Conservation (phyloP, 2,888 invertebrate species). For the Stenodema calcarata region DNA sequence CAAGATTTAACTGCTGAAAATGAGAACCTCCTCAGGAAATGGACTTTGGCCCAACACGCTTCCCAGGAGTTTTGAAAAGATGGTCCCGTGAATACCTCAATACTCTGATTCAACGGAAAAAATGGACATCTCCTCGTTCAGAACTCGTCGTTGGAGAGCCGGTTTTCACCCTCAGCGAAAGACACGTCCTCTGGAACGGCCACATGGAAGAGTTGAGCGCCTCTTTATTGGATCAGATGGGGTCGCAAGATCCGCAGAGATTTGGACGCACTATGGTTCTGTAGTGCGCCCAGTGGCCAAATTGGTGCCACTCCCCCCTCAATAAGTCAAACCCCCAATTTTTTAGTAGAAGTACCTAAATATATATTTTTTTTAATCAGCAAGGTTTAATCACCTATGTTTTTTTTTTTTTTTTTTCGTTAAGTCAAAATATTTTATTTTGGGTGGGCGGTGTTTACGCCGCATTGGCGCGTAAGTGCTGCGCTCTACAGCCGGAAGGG, state of each 20-base stretch:
- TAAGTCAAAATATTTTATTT: too few relatives aligned
- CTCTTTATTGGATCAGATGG: not conserved
- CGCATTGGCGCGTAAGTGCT: too few relatives aligned
- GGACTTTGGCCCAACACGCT: not conserved
- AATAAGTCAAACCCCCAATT: not conserved
- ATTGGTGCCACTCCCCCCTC: not conserved
- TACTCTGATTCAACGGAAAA: slow-evolving; percentile 23
- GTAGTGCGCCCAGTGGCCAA: not conserved
- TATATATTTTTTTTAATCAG: too few relatives aligned
- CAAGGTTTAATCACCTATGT: too few relatives aligned
- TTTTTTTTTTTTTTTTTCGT: too few relatives aligned
- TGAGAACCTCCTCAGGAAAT: not conserved
- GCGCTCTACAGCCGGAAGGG: too few relatives aligned
- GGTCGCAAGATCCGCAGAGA: not conserved
- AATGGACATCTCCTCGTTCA: not conserved
- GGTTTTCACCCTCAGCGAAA: not conserved
- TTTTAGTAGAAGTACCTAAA: not conserved
- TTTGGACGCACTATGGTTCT: not conserved
- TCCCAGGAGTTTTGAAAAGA: not conserved
- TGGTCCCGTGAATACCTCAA: slow-evolving; percentile 14
- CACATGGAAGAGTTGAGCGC: not conserved
- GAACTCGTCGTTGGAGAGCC: not conserved
- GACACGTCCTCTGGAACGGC: not conserved
- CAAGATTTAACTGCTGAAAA: not conserved
- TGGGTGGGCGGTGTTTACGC: too few relatives aligned